Evolutionary conservation across 2,113 vertebrate genomes (phyloP).

Genomic region (Peromyscus californicus): DNA sequence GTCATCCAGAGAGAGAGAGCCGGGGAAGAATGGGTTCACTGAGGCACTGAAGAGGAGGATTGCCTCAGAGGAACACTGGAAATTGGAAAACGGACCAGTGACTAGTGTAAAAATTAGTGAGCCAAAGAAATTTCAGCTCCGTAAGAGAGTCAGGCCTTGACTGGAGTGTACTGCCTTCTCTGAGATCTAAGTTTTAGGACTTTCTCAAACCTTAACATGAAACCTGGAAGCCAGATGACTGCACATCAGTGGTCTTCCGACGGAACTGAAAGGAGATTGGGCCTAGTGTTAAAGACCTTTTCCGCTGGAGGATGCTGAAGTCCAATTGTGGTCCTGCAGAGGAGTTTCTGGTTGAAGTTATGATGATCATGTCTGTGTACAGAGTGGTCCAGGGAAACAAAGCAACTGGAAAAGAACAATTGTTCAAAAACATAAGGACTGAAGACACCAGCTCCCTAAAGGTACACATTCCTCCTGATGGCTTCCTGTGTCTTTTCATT

Average conservation of each 20-base stretch:
- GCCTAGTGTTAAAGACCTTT: not conserved
- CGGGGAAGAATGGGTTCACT: not conserved
- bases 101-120: not conserved
- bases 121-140: not conserved
- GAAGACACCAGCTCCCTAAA: not conserved
- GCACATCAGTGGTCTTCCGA: not conserved
- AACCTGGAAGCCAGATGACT: not conserved
- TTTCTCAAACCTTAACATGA: not conserved
- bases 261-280: not conserved
- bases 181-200: not conserved
- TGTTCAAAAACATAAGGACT: not conserved
- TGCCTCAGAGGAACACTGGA: not conserved
- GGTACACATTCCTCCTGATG: not conserved
- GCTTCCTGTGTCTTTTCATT: not conserved
- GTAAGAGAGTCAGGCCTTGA: not conserved
- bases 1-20: not conserved
- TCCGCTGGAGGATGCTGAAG: not conserved
- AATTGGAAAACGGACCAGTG: slow-evolving; percentile 32
- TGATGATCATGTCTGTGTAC: not conserved
- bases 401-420: not conserved
- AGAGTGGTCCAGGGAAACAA: not conserved
- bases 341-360: slow-evolving; percentile 41
- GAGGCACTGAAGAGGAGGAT: not conserved
- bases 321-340: not conserved
- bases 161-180: not conserved